A percentile compares a stretch with the other conserved stretches of the same genome.
These are phyloP conservation scores for Amphiura filiformis DNA, from an alignment of 35 echinoderm and acorn worm genomes.

Conservation along the genomic window DNA sequence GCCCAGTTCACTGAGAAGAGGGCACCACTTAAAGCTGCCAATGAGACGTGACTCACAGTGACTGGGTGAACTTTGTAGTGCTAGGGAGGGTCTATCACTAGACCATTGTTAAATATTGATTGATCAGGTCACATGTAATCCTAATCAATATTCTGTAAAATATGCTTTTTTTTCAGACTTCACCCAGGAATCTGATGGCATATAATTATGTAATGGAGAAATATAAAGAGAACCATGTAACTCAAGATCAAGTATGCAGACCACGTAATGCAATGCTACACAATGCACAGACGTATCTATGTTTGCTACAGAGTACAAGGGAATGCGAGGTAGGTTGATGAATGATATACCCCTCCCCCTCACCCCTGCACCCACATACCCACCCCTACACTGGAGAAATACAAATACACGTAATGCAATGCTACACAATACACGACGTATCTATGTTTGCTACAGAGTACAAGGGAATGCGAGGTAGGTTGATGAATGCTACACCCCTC, in stretches of 20 bases:
- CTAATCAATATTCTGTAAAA: neutral
- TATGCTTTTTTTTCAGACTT: slow-evolving; percentile 26
- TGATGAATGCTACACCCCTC: no score
- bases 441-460: slow-evolving; percentile 47
- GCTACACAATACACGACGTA: slow-evolving; percentile 69
- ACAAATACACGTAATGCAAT: slow-evolving; percentile 53
- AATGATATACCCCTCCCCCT: no score
- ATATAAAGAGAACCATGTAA: slow-evolving; percentile 56
- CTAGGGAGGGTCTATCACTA: neutral
- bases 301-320: slow-evolving; percentile 50
- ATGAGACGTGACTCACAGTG: neutral
- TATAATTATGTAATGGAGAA: slow-evolving; percentile 68
- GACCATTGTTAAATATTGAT: neutral
- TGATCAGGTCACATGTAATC: neutral
- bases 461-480: slow-evolving; percentile 58
- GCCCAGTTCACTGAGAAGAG: no score
- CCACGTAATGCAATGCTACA: slow-evolving; percentile 56
- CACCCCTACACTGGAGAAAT: neutral
- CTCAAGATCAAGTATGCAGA: slow-evolving; percentile 51
- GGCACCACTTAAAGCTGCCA: no score
- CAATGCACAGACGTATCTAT: slow-evolving; percentile 70
- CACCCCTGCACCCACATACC: no score
- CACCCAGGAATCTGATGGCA: slow-evolving; percentile 32
- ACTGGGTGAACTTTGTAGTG: neutral
- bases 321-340: slow-evolving; percentile 45